Evolutionary conservation across 2,797 vertebrate species (phyloP).

Genomic region (Cynodonichthys magdalenae): DNA sequence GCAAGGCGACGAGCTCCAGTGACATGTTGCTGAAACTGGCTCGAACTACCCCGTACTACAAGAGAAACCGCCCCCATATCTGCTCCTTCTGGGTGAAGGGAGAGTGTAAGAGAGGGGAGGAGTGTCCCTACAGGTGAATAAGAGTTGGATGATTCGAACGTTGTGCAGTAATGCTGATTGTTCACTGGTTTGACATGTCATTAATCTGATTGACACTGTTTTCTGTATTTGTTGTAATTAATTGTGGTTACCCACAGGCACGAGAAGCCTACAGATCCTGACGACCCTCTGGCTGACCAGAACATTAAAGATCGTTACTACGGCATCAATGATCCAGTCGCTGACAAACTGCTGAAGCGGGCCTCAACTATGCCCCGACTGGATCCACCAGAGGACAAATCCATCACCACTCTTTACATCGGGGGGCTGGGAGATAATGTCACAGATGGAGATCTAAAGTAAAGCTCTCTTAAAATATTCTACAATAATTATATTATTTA

Average conservation of each 20-base stretch:
- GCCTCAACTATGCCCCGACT: slow-evolving; percentile 97
- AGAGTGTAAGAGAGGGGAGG: slow-evolving; percentile 98
- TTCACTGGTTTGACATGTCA: neutral
- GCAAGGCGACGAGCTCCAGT: slow-evolving; percentile 93
- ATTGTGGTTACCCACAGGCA: slow-evolving; percentile 79
- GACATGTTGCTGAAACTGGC: slow-evolving; percentile 98
- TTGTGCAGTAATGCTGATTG: slow-evolving; percentile 2
- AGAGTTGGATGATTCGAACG: neutral
- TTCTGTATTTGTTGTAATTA: neutral
- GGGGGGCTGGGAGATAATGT: slow-evolving; percentile 95
- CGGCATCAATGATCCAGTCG: slow-evolving; percentile 97
- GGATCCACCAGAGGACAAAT: slow-evolving; percentile 96
- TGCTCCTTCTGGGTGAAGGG: slow-evolving; percentile 99
- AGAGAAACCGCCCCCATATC: slow-evolving; percentile 97
- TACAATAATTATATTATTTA: too few relatives aligned
- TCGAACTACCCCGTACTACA: slow-evolving; percentile 97
- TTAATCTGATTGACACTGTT: neutral
- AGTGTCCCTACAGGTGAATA: slow-evolving; percentile 95
- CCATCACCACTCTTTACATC: slow-evolving; percentile 95
- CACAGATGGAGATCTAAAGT: slow-evolving; percentile 96
- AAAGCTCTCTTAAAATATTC: slow-evolving; percentile 7
- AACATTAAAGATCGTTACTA: slow-evolving; percentile 99
- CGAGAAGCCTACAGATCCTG: slow-evolving; percentile 97
- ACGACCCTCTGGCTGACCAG: slow-evolving; percentile 97
- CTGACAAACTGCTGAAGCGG: slow-evolving; percentile 94